Conservation (phyloP, 2,113 vertebrate species). For the Trogon melanurus region DNA sequence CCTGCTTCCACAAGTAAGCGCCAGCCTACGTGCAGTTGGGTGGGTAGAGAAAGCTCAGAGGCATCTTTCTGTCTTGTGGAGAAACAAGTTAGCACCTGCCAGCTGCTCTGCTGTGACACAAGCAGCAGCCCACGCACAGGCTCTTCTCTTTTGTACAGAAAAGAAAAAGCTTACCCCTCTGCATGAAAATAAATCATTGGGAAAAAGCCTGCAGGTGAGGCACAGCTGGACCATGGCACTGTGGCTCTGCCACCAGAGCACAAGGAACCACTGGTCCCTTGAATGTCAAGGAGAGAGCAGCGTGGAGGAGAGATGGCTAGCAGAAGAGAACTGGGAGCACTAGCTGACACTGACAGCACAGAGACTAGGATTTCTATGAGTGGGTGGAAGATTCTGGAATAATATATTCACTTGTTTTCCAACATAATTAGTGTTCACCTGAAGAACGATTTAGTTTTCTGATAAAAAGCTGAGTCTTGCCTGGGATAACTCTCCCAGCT, state of each 20-base stretch:
- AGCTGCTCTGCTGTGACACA: not conserved
- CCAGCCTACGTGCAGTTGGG: not conserved
- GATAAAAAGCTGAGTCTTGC: not conserved
- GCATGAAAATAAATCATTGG: not conserved
- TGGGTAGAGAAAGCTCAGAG: not conserved
- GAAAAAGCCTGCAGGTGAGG: not conserved
- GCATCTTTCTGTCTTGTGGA: not conserved
- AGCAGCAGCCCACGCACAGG: not conserved
- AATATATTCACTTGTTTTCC: not conserved
- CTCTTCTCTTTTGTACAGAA: not conserved
- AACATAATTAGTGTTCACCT: not conserved
- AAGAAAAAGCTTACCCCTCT: not conserved
- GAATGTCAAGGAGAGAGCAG: not conserved
- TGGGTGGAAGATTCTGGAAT: not conserved
- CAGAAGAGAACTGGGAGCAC: not conserved
- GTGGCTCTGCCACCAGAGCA: not conserved
- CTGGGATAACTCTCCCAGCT: not conserved
- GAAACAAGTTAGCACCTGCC: not conserved
- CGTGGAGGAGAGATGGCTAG: not conserved
- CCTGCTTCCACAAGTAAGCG: not conserved
- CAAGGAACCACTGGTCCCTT: rapidly evolving
- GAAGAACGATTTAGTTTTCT: not conserved
- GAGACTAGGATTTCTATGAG: not conserved
- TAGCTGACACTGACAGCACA: not conserved
- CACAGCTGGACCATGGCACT: rapidly evolving